phyloP scores from a whole-genome alignment of 2,797 vertebrate species.

The Melanotaenia maccullochi region DNA sequence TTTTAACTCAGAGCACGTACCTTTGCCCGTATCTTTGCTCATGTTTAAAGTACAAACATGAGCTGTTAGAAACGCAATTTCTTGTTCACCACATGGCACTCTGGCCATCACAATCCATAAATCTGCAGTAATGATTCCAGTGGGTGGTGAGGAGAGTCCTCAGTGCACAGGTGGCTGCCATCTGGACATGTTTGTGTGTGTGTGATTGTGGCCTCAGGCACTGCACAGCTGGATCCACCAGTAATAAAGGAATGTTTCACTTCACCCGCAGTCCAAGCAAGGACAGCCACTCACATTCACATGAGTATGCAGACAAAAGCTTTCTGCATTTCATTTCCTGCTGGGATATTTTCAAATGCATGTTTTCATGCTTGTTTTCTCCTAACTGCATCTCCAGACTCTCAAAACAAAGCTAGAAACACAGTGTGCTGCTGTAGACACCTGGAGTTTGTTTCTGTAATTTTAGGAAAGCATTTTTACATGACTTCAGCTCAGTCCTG shows the following conservation, averaged over 20 bases:
- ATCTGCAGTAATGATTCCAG: constrained; percentile 57
- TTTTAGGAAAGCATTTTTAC: constrained; percentile 22
- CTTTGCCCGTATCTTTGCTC: neutral
- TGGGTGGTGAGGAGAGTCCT: constrained; percentile 61
- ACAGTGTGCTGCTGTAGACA: constrained; percentile 15
- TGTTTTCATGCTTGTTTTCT: constrained; percentile 15
- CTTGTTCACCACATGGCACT: constrained; percentile 5
- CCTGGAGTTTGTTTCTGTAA: constrained; percentile 10
- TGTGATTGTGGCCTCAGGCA: constrained; percentile 38
- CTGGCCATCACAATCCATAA: constrained; percentile 38
- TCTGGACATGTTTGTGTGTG: constrained; percentile 53
- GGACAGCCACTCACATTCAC: constrained; percentile 4
- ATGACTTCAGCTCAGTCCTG: constrained; percentile 31
- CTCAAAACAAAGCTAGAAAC: constrained; percentile 19
- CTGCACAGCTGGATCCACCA: constrained; percentile 54
- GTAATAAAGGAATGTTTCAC: constrained; percentile 49
- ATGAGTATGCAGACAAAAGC: constrained; percentile 12
- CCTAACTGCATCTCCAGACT: constrained; percentile 17
- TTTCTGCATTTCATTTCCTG: constrained; percentile 30
- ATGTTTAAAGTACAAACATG: neutral
- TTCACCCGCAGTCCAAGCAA: constrained; percentile 16
- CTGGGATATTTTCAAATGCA: constrained; percentile 23
- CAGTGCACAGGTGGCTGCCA: constrained; percentile 67
- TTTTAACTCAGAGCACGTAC: neutral
- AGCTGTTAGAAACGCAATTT: neutral